phyloP scores from a whole-genome alignment of 1,140 invertebrate species.

The Cataglyphis hispanica region DNA sequence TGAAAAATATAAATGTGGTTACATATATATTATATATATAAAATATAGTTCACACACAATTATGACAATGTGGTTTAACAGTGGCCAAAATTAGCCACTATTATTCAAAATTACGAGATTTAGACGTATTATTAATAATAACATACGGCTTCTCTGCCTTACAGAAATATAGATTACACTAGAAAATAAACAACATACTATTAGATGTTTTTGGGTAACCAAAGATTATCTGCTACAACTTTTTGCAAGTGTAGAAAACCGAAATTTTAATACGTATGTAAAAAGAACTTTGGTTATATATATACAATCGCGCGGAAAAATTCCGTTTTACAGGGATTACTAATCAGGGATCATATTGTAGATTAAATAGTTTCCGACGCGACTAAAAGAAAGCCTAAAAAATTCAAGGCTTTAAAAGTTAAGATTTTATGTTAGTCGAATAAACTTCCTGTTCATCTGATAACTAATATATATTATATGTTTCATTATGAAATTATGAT shows the following conservation, averaged over 20 bases:
- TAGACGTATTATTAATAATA: conserved; percentile 52
- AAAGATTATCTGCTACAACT: conserved; percentile 75
- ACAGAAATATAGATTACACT: conserved; percentile 43
- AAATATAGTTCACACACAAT: conserved; percentile 44
- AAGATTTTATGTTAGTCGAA: conserved; percentile 50
- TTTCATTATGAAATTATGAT: conserved; percentile 44
- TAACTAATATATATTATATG: conserved; percentile 19
- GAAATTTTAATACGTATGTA: conserved; percentile 58
- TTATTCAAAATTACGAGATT: conserved; percentile 63
- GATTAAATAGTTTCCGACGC: conserved; percentile 66
- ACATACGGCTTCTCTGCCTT: conserved; percentile 63
- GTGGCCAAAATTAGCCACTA: conserved; percentile 47
- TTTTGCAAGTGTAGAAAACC: conserved; percentile 53
- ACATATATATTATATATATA: conserved; percentile 54
- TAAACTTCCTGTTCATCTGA: conserved; percentile 43
- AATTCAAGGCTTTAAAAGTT: conserved; percentile 50
- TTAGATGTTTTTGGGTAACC: conserved; percentile 75
- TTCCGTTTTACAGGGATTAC: conserved; percentile 63
- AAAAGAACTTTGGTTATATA: conserved; percentile 46
- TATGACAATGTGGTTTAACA: conserved; percentile 42
- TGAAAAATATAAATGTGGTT: conserved; percentile 58
- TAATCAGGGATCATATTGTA: conserved; percentile 74
- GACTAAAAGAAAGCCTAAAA: conserved; percentile 62
- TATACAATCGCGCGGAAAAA: conserved; percentile 38
- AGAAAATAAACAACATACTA: conserved; percentile 62